Percentiles rank a stretch among this genome's conserved stretches.
phyloP scores from a whole-genome alignment of 2,797 vertebrate species.

The Periophthalmus magnuspinnatus region DNA sequence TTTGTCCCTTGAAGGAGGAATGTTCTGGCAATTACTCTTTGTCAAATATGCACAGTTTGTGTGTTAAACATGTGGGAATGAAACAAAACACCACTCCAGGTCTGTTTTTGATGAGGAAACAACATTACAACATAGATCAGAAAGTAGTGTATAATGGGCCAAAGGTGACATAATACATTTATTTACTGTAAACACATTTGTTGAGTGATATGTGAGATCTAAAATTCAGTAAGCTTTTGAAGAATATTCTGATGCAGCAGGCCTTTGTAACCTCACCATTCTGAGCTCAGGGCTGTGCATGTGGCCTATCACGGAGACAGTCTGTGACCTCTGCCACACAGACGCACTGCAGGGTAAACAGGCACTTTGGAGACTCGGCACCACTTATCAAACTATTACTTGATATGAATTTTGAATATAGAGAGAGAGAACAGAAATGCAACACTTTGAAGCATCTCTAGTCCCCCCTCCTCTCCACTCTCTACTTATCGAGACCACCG shows the following conservation, averaged over 20 bases:
- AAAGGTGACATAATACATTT: background rate
- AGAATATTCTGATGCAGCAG: constrained; percentile 22
- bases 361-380: constrained; percentile 20
- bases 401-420: constrained; percentile 31
- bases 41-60: no score
- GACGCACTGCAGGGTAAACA: constrained; percentile 38
- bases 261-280: constrained; percentile 27
- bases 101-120: no score
- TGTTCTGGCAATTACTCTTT: no score
- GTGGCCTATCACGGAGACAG: constrained; percentile 34
- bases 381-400: constrained; percentile 15
- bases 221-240: background rate
- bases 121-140: no score
- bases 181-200: background rate
- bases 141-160: no score
- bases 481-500: constrained; percentile 42
- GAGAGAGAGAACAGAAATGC: background rate
- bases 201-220: background rate
- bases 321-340: constrained; percentile 41
- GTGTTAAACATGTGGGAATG: no score
- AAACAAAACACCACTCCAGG: no score
- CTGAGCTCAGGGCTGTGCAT: constrained; percentile 10
- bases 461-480: constrained; percentile 26
- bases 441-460: no score
- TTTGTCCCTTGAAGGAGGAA: no score